These are phyloP conservation scores for Leucoma salicis DNA, from an alignment of 2,888 invertebrate genomes.

Conservation along the genomic window DNA sequence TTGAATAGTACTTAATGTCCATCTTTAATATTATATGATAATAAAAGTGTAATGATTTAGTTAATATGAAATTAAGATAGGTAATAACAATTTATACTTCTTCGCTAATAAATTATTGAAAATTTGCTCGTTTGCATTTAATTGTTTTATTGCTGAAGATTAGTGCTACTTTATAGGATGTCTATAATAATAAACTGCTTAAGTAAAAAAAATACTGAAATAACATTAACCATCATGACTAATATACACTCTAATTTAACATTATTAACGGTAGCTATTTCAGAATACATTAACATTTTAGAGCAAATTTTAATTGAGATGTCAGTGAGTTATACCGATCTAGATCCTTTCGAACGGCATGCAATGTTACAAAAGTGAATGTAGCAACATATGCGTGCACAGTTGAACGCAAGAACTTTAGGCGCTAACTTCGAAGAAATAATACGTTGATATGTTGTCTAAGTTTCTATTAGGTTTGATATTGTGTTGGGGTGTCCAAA, in stretches of 20 bases:
- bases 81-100: no score
- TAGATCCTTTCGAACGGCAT: slow-evolving; percentile 71
- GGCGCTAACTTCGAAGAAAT: slow-evolving; percentile 23
- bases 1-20: slow-evolving; percentile 11
- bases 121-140: no score
- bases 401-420: slow-evolving; percentile 55
- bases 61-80: no score
- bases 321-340: slow-evolving; percentile 59
- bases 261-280: slow-evolving; percentile 37
- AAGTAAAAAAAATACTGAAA: no score
- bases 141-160: no score
- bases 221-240: no score
- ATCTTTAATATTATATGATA: no score
- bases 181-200: no score
- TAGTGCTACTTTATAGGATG: no score
- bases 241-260: no score
- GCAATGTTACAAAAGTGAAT: slow-evolving; percentile 79
- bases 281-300: slow-evolving; percentile 46
- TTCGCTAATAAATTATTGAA: no score
- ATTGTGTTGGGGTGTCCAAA: slow-evolving; percentile 60
- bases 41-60: no score
- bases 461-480: slow-evolving; percentile 53
- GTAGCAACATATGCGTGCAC: slow-evolving; percentile 52
- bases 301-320: slow-evolving; percentile 55
- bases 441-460: slow-evolving; percentile 45